These are phyloP conservation scores for Arenaria interpres DNA, from an alignment of 2,113 vertebrate species.

Conservation along the genomic window DNA sequence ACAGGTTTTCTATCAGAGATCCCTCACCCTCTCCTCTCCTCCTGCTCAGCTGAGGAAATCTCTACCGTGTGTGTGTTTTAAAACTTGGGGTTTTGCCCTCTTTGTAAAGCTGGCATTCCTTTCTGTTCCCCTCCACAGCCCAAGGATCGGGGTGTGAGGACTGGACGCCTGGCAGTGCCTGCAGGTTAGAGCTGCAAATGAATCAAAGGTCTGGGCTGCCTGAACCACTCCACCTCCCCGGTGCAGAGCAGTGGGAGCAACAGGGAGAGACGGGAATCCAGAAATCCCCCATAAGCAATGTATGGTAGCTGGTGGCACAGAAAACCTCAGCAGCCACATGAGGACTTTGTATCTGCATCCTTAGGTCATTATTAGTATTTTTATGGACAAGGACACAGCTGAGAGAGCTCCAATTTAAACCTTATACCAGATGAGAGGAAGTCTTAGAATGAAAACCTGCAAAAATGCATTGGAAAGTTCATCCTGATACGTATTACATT, in stretches of 20 bases:
- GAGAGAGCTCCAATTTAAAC: neutral
- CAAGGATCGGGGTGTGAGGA: neutral
- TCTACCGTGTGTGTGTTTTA: fast-evolving
- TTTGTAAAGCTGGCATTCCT: neutral
- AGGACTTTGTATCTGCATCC: neutral
- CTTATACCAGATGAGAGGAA: neutral
- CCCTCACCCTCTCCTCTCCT: neutral
- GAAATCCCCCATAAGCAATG: fast-evolving
- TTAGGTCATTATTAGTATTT: neutral
- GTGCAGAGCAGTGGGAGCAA: fast-evolving
- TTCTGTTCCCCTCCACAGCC: neutral
- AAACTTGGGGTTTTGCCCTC: neutral
- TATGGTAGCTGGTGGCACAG: fast-evolving
- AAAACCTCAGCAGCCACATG: neutral
- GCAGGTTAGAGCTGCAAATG: neutral
- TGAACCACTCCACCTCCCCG: neutral
- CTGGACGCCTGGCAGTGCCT: neutral
- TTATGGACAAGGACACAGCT: neutral
- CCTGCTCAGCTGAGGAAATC: neutral
- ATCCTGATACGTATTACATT: fast-evolving
- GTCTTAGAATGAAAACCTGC: neutral
- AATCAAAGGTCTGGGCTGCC: neutral
- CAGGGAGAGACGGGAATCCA: neutral
- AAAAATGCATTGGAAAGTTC: neutral
- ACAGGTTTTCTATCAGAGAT: neutral